A percentile compares a stretch with the other conserved stretches of the same genome.
These are phyloP conservation scores for Patella ulyssiponensis DNA, from an alignment of 2,888 invertebrate species.

Conservation along the genomic window DNA sequence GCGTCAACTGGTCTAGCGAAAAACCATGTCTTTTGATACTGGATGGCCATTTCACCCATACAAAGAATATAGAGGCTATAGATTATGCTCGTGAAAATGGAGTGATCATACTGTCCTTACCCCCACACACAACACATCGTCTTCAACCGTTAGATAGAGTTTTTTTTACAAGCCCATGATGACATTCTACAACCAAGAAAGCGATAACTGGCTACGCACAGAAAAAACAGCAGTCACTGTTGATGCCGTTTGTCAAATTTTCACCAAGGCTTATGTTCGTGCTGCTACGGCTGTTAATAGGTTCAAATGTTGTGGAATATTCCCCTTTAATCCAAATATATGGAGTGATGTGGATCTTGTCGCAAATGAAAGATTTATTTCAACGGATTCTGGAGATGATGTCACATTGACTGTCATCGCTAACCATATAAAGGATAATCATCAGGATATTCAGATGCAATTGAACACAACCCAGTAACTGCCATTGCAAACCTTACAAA, in stretches of 20 bases:
- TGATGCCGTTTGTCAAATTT: background rate
- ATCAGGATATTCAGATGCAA: too few relatives aligned
- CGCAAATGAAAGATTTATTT: too few relatives aligned
- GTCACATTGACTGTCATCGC: too few relatives aligned
- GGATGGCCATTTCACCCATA: background rate
- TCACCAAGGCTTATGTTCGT: background rate
- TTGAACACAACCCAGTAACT: too few relatives aligned
- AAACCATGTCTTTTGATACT: background rate
- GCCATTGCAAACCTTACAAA: too few relatives aligned
- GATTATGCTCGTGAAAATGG: background rate
- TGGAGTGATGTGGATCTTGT: too few relatives aligned
- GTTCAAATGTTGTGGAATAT: conserved; percentile 1
- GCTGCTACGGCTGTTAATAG: background rate
- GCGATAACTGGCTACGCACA: background rate
- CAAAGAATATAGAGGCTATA: background rate
- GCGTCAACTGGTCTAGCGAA: background rate
- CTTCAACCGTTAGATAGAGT: background rate
- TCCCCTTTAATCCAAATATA: background rate
- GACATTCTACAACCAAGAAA: background rate
- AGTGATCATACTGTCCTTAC: background rate
- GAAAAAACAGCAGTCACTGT: background rate
- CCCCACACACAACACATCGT: background rate
- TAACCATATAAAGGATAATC: too few relatives aligned
- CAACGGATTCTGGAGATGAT: too few relatives aligned
- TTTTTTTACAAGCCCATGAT: background rate